These are phyloP conservation scores for Equus przewalskii DNA, from an alignment of 2,113 vertebrate genomes.

Conservation along the genomic window DNA sequence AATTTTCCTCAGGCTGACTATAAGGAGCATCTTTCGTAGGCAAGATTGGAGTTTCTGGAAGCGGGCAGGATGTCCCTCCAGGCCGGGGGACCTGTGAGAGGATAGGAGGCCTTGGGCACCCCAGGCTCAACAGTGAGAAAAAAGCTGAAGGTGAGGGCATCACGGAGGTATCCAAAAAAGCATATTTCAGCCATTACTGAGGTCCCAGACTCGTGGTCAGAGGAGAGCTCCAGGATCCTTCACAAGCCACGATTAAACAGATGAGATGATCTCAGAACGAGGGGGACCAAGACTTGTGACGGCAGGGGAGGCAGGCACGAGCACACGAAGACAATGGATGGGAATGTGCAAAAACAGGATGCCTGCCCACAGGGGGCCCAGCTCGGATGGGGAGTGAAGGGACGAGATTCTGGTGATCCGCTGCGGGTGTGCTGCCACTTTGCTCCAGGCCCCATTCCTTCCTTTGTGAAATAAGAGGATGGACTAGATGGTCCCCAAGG, in stretches of 20 bases:
- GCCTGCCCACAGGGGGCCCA: too few relatives aligned
- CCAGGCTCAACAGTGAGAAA: neutral
- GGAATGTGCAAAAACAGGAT: neutral
- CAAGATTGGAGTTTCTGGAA: neutral
- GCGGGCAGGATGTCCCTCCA: neutral
- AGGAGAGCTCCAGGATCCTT: neutral
- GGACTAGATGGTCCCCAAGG: neutral
- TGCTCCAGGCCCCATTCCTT: neutral
- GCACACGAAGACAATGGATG: neutral
- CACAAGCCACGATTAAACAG: neutral
- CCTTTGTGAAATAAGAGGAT: neutral
- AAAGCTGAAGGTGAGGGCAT: neutral
- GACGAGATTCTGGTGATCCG: accelerated
- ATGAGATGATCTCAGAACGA: too few relatives aligned
- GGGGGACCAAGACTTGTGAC: too few relatives aligned
- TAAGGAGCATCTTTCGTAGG: neutral
- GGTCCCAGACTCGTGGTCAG: neutral
- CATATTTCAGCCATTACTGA: neutral
- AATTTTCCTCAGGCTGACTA: neutral
- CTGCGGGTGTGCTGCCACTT: accelerated
- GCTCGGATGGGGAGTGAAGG: neutral
- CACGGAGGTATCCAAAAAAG: neutral
- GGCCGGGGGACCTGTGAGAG: neutral
- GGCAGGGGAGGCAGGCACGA: slow-evolving; percentile 36
- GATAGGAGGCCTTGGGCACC: neutral